Conservation (phyloP, 1,140 invertebrate genomes). For the Pomacea maculata region DNA sequence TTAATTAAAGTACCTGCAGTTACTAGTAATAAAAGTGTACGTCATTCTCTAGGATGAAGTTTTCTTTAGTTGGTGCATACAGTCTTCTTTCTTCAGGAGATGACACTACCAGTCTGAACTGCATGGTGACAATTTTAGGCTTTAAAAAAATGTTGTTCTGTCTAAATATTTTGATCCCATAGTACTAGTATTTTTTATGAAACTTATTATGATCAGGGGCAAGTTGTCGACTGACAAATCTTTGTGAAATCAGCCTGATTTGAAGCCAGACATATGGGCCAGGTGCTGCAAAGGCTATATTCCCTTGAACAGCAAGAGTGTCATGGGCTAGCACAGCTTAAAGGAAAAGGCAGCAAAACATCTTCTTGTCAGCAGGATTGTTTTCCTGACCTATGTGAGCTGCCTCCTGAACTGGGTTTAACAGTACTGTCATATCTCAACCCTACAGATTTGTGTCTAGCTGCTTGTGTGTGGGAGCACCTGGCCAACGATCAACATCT, state of each 20-base stretch:
- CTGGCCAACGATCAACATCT: constrained; percentile 69
- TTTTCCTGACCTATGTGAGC: constrained; percentile 67
- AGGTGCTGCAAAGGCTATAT: constrained; percentile 36
- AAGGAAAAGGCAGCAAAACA: not conserved
- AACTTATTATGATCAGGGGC: not conserved
- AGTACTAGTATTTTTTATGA: not conserved
- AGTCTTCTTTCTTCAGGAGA: too few relatives aligned
- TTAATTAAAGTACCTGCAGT: too few relatives aligned
- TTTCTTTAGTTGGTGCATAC: too few relatives aligned
- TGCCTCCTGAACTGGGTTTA: constrained; percentile 68
- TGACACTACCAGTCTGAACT: too few relatives aligned
- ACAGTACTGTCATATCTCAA: constrained; percentile 68
- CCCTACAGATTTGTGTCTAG: constrained; percentile 70
- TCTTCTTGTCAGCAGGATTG: constrained; percentile 13
- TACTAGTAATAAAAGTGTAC: too few relatives aligned
- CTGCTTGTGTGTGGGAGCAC: constrained; percentile 69
- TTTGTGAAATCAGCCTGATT: not conserved
- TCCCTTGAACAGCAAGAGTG: constrained; percentile 24
- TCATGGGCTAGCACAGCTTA: constrained; percentile 13
- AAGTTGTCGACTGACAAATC: not conserved
- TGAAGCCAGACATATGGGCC: constrained; percentile 36
- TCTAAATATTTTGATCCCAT: too few relatives aligned
- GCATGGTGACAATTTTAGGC: too few relatives aligned
- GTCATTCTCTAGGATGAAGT: too few relatives aligned
- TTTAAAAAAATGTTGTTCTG: too few relatives aligned